A percentile compares a stretch with the other conserved stretches of the same genome.
phyloP scores from a whole-genome alignment of 2,797 vertebrate species.

The Myotis findleyi region DNA sequence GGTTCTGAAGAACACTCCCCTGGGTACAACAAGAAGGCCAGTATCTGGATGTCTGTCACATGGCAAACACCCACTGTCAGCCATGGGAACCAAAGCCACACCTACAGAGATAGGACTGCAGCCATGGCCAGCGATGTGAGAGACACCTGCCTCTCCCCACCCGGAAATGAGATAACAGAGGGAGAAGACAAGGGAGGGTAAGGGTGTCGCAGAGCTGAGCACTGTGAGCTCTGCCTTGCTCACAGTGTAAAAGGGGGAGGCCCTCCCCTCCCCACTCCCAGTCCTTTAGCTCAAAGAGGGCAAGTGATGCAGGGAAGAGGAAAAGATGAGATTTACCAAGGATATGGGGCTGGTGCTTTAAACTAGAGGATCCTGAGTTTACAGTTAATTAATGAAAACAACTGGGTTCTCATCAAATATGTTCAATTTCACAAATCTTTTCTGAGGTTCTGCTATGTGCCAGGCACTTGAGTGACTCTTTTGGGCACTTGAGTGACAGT shows the following conservation, averaged over 20 bases:
- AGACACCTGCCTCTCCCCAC: neutral
- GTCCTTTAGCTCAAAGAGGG: neutral
- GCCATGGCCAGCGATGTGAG: neutral
- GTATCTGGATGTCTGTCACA: neutral
- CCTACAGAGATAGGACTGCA: neutral
- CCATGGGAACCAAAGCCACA: neutral
- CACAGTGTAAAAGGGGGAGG: neutral
- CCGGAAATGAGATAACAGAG: neutral
- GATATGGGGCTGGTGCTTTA: neutral
- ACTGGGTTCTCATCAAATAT: neutral
- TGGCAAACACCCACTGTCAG: neutral
- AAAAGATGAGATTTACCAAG: neutral
- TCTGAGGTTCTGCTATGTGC: neutral
- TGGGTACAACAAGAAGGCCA: neutral
- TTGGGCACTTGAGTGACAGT: neutral
- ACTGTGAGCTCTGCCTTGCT: neutral
- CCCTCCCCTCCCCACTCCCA: rapidly evolving
- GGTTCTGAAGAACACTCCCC: neutral
- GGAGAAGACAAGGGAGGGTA: neutral
- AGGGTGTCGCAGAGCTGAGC: neutral
- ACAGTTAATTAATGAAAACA: neutral
- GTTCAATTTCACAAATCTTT: neutral
- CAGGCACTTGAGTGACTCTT: neutral
- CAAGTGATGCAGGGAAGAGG: neutral
- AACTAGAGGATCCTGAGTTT: neutral